A percentile compares a stretch with the other conserved stretches of the same genome.
Conservation (phyloP, 1,140 invertebrate genomes). For the Drosophila micromelanica region DNA sequence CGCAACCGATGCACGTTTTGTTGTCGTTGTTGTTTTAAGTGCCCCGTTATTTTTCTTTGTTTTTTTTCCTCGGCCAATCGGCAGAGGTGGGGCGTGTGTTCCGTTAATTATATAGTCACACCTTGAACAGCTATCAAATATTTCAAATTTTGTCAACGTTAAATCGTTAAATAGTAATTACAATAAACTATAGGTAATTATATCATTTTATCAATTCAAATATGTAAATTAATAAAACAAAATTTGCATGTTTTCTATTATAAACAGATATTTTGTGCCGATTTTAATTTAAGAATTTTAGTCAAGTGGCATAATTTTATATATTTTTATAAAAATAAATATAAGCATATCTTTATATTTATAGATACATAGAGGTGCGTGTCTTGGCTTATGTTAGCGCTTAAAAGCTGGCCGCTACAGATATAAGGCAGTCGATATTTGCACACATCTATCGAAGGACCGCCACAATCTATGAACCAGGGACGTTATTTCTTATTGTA, state of each 20-base stretch:
- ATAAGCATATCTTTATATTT: no score
- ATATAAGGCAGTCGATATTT: neutral
- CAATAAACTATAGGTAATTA: no score
- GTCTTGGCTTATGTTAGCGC: neutral
- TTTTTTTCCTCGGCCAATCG: constrained; percentile 53
- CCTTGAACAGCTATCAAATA: neutral
- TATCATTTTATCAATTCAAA: no score
- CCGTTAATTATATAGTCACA: neutral
- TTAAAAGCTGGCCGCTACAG: neutral
- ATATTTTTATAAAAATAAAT: no score
- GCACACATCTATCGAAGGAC: neutral
- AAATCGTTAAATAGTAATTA: no score
- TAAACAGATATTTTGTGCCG: no score
- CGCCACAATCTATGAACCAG: constrained; percentile 6
- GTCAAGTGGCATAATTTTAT: no score
- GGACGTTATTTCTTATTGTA: no score
- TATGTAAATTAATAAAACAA: no score
- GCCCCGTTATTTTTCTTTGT: constrained; percentile 54
- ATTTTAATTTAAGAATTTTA: no score
- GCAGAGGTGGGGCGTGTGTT: constrained; percentile 1
- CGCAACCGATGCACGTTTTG: constrained; percentile 19
- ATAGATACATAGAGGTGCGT: neutral
- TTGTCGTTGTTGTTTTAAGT: constrained; percentile 29
- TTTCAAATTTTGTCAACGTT: neutral
- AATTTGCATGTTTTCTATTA: no score